Percentiles rank a stretch among this genome's conserved stretches.
Evolutionary conservation across 2,113 vertebrate genomes (phyloP).

Genomic region (Pangasianodon gigas): DNA sequence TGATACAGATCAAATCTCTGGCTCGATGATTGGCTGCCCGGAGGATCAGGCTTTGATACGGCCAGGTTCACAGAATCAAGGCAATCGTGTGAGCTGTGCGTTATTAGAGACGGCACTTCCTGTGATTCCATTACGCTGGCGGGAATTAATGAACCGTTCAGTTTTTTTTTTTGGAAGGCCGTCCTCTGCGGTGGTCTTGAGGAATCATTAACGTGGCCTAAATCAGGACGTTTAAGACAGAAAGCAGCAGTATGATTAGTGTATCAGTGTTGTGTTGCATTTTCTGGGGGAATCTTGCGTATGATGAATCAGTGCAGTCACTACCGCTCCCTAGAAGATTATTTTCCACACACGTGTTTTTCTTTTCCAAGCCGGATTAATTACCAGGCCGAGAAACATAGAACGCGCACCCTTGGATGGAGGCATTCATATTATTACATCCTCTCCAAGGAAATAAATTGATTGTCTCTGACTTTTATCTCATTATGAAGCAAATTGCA

Average conservation of each 20-base stretch:
- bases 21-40: slow-evolving; percentile 52
- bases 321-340: not conserved
- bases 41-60: slow-evolving; percentile 52
- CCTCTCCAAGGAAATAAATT: slow-evolving; percentile 44
- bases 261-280: not conserved
- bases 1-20: slow-evolving; percentile 59
- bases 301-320: not conserved
- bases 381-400: not conserved
- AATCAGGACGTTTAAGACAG: not conserved
- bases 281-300: not conserved
- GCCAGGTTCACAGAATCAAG: slow-evolving; percentile 51
- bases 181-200: slow-evolving; percentile 31
- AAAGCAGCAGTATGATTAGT: not conserved
- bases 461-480: slow-evolving; percentile 53
- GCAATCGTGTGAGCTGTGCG: slow-evolving; percentile 29
- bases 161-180: not conserved
- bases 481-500: slow-evolving; percentile 51
- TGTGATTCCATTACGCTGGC: slow-evolving; percentile 35
- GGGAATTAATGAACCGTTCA: slow-evolving; percentile 46
- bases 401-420: not conserved
- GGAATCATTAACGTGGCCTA: slow-evolving; percentile 14
- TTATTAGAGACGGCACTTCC: slow-evolving; percentile 50
- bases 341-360: not conserved
- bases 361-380: not conserved
- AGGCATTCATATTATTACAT: slow-evolving; percentile 39